Conservation (phyloP, 2,797 vertebrate genomes). For the Myotis planiceps region DNA sequence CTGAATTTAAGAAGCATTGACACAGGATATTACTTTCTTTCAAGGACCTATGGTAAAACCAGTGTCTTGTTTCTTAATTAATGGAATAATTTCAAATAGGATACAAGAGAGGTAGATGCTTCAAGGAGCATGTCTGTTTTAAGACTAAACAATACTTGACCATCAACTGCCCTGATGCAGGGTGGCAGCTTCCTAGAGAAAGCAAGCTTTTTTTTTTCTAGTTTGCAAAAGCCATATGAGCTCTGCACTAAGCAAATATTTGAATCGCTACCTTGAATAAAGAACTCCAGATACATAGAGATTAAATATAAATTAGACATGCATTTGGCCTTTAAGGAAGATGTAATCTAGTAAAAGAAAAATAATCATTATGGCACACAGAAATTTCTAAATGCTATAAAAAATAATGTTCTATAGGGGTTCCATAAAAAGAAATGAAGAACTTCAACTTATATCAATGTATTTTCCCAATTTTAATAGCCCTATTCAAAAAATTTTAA, state of each 20-base stretch:
- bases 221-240: background rate
- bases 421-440: background rate
- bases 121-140: background rate
- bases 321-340: background rate
- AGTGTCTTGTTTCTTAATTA: background rate
- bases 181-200: background rate
- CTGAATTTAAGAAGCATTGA: background rate
- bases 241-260: background rate
- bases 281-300: background rate
- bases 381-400: background rate
- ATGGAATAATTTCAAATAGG: background rate
- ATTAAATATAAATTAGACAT: background rate
- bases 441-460: background rate
- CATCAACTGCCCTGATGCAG: background rate
- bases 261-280: background rate
- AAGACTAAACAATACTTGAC: background rate
- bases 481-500: background rate
- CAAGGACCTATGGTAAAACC: background rate
- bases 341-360: background rate
- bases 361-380: background rate
- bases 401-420: background rate
- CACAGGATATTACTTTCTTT: background rate
- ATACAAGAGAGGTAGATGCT: background rate
- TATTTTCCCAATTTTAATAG: slow-evolving; percentile 14
- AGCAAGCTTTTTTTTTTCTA: background rate